Base-by-base conservation (phyloP, 2,888 invertebrate genomes). In the Drosophila anceps region DNA sequence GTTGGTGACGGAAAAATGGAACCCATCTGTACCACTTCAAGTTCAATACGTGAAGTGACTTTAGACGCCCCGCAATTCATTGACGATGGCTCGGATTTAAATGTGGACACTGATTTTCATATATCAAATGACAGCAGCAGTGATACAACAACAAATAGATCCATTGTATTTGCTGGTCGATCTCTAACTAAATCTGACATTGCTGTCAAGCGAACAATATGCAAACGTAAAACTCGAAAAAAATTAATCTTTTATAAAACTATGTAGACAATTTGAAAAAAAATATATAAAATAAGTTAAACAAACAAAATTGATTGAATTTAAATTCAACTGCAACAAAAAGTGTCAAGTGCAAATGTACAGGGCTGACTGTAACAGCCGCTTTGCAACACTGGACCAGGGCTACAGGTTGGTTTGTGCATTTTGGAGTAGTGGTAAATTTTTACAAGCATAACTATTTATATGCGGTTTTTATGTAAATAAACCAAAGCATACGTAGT, bases 351-450 rank as follows among this genome's bases (percentile, higher is more conserved):
- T 69, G 70, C 69, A 68, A 24, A 58, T 55, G 43, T 24, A 37
- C 66, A 80, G 78, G 76, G 73, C 27, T 76, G 76, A 48, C 18
- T 35, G 12, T 10, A 9, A 10, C 8, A 35, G 13, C 9, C 4
- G n/a, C 12, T 79, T n/a, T 35, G 12, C 76, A 84, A 37, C 81
- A 85, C 84, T 86, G 60, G 5, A n/a, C 55, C 73, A 73, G 79
- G 65, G 72, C 55, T 69, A 69, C 83, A 89, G 82, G 79, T 72
- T 84, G 84, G 87, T 60, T 86, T 76, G 82, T 79, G 79, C 74
- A 72, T 79, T 77, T 87, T 77, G 80, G 87, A 89, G 82, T 76
- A 79, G 82, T 88, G 87, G 84, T 87, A 60, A 88, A 82, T 79
- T 85, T 84, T 84, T 81, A 79, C 84, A 65, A 48, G 76, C 76